Conservation (phyloP, 2,797 vertebrate species). For the Spea hammondii region DNA sequence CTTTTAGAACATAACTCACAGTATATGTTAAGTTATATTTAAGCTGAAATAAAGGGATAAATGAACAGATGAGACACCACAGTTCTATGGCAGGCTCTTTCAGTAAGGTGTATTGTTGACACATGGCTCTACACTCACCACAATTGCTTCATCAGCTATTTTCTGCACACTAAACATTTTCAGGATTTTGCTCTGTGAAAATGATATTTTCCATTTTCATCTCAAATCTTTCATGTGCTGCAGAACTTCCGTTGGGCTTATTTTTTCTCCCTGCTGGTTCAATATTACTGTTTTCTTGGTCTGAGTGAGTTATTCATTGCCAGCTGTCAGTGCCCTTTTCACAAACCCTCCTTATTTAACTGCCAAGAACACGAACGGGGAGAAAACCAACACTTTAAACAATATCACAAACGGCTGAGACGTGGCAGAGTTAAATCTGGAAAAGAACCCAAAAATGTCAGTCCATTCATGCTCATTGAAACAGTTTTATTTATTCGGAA, state of each 20-base stretch:
- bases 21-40: too few species aligned
- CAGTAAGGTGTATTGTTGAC: constrained; percentile 55
- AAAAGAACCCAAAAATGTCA: neutral
- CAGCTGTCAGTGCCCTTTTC: constrained; percentile 12
- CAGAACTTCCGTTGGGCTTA: constrained; percentile 38
- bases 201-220: constrained; percentile 48
- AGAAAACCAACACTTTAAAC: constrained; percentile 12
- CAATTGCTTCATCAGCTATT: constrained; percentile 55
- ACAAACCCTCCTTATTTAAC: neutral
- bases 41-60: too few species aligned
- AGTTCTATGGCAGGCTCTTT: too few species aligned
- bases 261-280: constrained; percentile 32
- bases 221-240: constrained; percentile 47
- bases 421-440: neutral
- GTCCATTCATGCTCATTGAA: too few species aligned
- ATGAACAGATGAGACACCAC: too few species aligned
- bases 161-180: constrained; percentile 33
- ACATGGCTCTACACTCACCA: constrained; percentile 59
- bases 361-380: neutral
- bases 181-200: constrained; percentile 42
- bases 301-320: constrained; percentile 14
- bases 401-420: neutral
- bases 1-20: too few species aligned
- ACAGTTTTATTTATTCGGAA: too few species aligned
- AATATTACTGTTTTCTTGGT: constrained; percentile 10